Evolutionary conservation across 2,113 vertebrate species (phyloP).

Genomic region (Sula dactylatra): DNA sequence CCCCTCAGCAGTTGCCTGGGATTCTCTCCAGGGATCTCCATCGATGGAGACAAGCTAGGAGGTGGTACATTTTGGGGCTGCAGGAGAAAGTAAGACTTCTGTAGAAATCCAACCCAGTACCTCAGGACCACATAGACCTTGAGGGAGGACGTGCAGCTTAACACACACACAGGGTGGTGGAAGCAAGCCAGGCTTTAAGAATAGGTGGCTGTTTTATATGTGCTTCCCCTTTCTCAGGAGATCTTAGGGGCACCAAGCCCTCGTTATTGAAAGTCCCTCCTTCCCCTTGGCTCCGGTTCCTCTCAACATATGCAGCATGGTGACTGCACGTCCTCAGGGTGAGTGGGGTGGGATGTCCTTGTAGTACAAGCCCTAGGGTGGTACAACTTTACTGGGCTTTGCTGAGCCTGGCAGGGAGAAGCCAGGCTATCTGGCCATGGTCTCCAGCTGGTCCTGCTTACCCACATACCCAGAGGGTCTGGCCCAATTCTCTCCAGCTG

Average conservation of each 20-base stretch:
- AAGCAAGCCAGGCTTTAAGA: neutral
- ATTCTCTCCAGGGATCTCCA: neutral
- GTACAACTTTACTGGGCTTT: neutral
- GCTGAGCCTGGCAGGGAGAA: neutral
- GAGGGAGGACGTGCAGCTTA: neutral
- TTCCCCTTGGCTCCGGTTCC: neutral
- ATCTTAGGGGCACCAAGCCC: neutral
- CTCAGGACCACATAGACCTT: neutral
- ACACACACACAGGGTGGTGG: accelerated
- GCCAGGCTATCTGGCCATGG: neutral
- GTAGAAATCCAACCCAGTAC: neutral
- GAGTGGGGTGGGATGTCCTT: neutral
- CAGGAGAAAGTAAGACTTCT: neutral
- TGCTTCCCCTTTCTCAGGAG: neutral
- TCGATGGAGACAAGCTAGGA: neutral
- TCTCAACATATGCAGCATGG: neutral
- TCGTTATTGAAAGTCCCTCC: neutral
- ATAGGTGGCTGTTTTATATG: neutral
- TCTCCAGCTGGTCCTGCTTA: neutral
- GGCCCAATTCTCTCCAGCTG: accelerated
- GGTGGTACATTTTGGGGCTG: neutral
- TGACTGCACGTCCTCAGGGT: neutral
- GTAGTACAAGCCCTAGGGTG: neutral
- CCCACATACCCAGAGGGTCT: neutral
- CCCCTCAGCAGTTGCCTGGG: neutral